phyloP scores from a whole-genome alignment of 2,888 invertebrate genomes.

The Actias luna region DNA sequence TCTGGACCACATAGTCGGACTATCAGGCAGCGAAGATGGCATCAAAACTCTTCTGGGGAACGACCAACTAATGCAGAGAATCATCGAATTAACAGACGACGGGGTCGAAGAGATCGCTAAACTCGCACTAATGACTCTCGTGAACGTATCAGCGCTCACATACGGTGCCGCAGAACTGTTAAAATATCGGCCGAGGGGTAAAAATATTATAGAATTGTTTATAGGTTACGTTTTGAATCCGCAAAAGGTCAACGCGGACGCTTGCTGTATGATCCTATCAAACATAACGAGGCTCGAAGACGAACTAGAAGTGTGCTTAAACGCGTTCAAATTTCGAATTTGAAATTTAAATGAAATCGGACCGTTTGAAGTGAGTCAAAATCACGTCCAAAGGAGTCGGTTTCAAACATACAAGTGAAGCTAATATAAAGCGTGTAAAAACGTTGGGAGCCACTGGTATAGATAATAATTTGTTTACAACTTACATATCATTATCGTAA shows the following conservation, averaged over 20 bases:
- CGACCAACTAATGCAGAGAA: slow-evolving; percentile 80
- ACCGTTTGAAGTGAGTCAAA: too few relatives aligned
- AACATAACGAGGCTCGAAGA: slow-evolving; percentile 87
- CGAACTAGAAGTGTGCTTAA: slow-evolving; percentile 80
- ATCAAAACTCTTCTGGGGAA: slow-evolving; percentile 79
- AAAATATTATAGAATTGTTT: slow-evolving; percentile 54
- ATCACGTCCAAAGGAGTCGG: too few relatives aligned
- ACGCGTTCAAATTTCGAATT: too few relatives aligned
- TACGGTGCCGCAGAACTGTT: slow-evolving; percentile 81
- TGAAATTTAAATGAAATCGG: too few relatives aligned
- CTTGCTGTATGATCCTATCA: slow-evolving; percentile 89
- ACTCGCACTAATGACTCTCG: slow-evolving; percentile 85
- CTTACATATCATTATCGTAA: neutral
- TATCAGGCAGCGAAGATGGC: slow-evolving; percentile 87
- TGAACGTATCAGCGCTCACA: slow-evolving; percentile 88
- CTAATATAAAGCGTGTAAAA: too few relatives aligned
- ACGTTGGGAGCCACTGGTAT: too few relatives aligned
- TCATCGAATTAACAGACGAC: slow-evolving; percentile 85
- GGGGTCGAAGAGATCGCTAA: slow-evolving; percentile 83
- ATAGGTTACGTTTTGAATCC: slow-evolving; percentile 66
- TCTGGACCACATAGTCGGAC: slow-evolving; percentile 84
- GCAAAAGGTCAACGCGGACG: slow-evolving; percentile 83
- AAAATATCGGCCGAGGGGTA: slow-evolving; percentile 49
- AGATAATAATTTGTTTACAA: neutral
- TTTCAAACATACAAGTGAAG: too few relatives aligned